Base-by-base conservation (phyloP, 2,113 vertebrate species). In the Polyodon spathula region DNA sequence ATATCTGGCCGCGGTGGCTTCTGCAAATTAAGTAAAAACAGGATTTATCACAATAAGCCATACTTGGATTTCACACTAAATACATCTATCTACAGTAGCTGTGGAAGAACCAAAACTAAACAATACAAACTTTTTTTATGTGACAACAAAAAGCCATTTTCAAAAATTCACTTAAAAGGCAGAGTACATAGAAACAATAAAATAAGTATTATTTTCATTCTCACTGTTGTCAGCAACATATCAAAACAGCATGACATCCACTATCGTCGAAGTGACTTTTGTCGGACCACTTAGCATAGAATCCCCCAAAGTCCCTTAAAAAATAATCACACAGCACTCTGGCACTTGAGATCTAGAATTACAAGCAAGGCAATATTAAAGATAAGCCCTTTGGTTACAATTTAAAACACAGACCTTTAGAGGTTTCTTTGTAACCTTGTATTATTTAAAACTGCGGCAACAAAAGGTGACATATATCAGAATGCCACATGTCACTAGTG, bases 1-100 rank as follows among this genome's bases (percentile, higher is more conserved):
- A 97, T 93, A 63, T 99, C 94, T 0, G 89, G 93, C 62, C 93
- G 87, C 65, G 95, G 78, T 40, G 89, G 90, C 82, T 95, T 97
- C 92, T 97, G 79, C 43, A 82, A 78, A n/a, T 38, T 11, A 12
- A 16, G 37, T 38, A 64, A 51, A 59, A 62, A 10, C 11, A 53
- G 61, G 58, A 58, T 69, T 88, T 89, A 88, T 90, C 72, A 14
- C 78, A 73, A 27, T 27, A 27, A 27, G 27, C 27, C 27, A 27
- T 27, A 27, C 27, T 27, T 27, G 27, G 27, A 27, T 27, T 27
- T 27, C 27, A 27, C 27, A 27, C 3, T 27, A 27, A 27, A 3
- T 3, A 27, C 27, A 3, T 27, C 27, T 27, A 27, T 27, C 27
- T 27, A 27, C 27, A 27, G 27, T 27, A 27, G 27, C 27, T 27